Conservation (phyloP, 64 coral and sea anemone genomes). For the Hydrozoanthus tunicans region DNA sequence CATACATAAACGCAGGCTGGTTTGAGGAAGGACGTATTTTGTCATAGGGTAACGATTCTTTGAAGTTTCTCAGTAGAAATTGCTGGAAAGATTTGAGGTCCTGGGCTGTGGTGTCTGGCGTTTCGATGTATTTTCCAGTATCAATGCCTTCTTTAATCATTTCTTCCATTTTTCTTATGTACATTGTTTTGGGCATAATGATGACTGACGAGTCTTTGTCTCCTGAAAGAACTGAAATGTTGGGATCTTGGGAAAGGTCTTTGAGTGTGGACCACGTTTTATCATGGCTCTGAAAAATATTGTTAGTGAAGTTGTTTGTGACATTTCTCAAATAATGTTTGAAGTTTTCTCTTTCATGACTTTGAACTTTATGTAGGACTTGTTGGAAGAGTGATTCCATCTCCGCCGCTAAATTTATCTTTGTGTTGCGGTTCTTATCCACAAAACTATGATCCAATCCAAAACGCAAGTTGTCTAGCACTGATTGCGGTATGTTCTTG, state of each 20-base stretch:
- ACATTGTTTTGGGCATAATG: background rate
- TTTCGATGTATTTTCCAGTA: background rate
- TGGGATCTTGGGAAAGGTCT: background rate
- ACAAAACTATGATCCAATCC: background rate
- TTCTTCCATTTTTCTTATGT: constrained; percentile 12
- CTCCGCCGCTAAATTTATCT: constrained; percentile 8
- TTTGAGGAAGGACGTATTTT: constrained; percentile 18
- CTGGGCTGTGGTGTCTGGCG: background rate
- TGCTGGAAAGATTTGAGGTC: constrained; percentile 7
- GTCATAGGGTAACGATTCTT: background rate
- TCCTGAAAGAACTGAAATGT: background rate
- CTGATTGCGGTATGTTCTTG: constrained; percentile 18
- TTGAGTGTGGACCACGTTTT: background rate
- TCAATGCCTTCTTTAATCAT: constrained; percentile 32
- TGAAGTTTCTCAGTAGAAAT: constrained; percentile 12
- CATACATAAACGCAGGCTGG: constrained; percentile 3
- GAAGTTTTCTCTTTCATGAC: constrained; percentile 9
- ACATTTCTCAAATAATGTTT: constrained; percentile 1
- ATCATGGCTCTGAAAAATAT: constrained; percentile 16
- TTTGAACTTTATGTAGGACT: constrained; percentile 18
- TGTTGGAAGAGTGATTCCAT: constrained; percentile 25
- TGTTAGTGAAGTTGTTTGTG: background rate
- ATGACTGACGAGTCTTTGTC: background rate
- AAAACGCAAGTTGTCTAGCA: constrained; percentile 10
- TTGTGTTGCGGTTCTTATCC: background rate